Conservation (phyloP, 2,888 invertebrate species). For the Antheraea yamamai region DNA sequence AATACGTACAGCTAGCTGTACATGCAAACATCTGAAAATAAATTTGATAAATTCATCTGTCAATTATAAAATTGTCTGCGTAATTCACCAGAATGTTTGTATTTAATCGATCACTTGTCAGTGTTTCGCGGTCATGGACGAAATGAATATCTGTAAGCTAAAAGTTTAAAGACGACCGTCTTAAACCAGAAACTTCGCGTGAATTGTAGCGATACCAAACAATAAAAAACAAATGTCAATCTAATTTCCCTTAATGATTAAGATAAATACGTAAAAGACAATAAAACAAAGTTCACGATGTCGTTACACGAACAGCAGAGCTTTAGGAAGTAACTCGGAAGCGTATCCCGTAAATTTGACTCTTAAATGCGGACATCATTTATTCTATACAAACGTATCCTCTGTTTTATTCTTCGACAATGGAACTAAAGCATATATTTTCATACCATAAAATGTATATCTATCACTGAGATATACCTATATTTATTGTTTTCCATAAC, state of each 20-base stretch:
- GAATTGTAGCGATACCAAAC: background rate
- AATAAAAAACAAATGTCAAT: background rate
- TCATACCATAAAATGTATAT: no score
- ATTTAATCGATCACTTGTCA: slow-evolving; percentile 11
- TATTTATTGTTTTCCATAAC: no score
- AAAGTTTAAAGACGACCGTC: background rate
- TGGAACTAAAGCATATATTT: no score
- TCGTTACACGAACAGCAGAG: background rate
- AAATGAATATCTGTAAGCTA: background rate
- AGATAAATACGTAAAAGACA: background rate
- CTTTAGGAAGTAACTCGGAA: background rate
- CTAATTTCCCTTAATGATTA: background rate
- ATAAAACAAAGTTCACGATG: background rate
- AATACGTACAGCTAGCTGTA: background rate
- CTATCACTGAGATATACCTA: no score
- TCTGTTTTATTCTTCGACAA: no score
- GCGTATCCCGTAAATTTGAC: no score
- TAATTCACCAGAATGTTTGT: background rate
- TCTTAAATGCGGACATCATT: no score
- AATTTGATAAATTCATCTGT: slow-evolving; percentile 6
- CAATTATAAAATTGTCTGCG: background rate
- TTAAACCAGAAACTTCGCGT: background rate
- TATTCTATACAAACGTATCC: no score
- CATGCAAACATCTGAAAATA: background rate
- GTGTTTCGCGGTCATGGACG: background rate